Evolutionary conservation across 2,797 vertebrate species (phyloP), one percentile per base, ranked within the genome.

Genomic region (Hybognathus amarus): DNA sequence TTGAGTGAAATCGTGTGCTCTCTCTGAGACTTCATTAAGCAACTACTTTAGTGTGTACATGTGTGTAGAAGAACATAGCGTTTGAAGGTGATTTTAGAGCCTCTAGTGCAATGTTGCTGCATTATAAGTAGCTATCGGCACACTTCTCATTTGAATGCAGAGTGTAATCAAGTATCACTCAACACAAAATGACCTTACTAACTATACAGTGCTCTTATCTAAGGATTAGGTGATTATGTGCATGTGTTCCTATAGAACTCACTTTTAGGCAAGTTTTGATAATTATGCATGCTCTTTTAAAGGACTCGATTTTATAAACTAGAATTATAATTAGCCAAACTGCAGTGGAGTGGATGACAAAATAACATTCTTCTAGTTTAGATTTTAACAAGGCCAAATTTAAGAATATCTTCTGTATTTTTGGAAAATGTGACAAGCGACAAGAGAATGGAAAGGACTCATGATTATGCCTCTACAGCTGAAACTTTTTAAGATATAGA

Each of bases 131-230:
- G 64, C 9, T 79, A 77, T 79, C 76, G 40, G 50, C 70, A 84
- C 66, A 61, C 78, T 79, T 71, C 78, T 84, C 70, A 82, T 79
- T 79, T 59, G 33, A 84, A 73, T 87, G 66, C 85, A 70, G 75
- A 71, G 82, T 77, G 85, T 63, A 52, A 77, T 87, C 71, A 85
- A 87, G 85, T 82, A 84, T 85, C 84, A 87, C 61, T 87, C 76
- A 77, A 80, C 70, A 47, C 74, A 63, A 81, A 84, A 85, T 85
- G 59, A 82, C 86, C 80, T 83, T 63, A 42, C 82, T 77, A 70
- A 82, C 85, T 82, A 79, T 82, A 68, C 52, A 77, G 74, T 68
- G 82, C 69, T 84, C 69, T 79, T 71, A 77, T 33, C 61, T 83
- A 71, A 82, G 79, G 47, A 80, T 52, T 50, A 69, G 70, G 78